Conservation (phyloP, 2,113 vertebrate genomes). For the Neomonachus schauinslandi region DNA sequence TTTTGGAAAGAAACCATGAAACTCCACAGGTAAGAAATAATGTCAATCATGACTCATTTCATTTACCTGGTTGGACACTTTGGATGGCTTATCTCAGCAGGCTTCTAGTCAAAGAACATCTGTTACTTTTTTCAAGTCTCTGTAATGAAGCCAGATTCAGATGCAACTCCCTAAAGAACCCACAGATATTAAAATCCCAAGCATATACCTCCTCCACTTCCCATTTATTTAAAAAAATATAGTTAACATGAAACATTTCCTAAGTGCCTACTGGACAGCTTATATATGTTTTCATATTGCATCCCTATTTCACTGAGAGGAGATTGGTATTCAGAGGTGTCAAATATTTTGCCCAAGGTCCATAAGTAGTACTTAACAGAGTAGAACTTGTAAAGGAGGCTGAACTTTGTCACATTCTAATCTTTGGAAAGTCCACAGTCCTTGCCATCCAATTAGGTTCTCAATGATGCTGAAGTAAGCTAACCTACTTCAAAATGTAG, state of each 20-base stretch:
- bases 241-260: not conserved
- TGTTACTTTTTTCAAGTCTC: constrained; percentile 56
- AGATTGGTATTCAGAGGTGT: not conserved
- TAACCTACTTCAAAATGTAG: not conserved
- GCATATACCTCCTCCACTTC: not conserved
- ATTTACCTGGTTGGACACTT: constrained; percentile 51
- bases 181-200: constrained; percentile 35
- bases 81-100: constrained; percentile 49
- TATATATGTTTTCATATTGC: not conserved
- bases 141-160: constrained; percentile 34
- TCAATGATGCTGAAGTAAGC: not conserved
- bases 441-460: not conserved
- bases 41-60: constrained; percentile 25
- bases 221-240: not conserved
- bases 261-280: not conserved
- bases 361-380: not conserved
- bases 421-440: not conserved
- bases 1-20: not conserved
- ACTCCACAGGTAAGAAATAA: constrained; percentile 51
- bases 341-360: not conserved
- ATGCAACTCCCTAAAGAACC: not conserved
- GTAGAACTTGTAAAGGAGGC: not conserved
- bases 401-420: not conserved
- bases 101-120: constrained; percentile 62
- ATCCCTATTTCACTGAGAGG: not conserved